Evolutionary conservation across 2,888 invertebrate species (phyloP), one percentile per base, ranked within the genome.

Genomic region (Craniophora ligustri): DNA sequence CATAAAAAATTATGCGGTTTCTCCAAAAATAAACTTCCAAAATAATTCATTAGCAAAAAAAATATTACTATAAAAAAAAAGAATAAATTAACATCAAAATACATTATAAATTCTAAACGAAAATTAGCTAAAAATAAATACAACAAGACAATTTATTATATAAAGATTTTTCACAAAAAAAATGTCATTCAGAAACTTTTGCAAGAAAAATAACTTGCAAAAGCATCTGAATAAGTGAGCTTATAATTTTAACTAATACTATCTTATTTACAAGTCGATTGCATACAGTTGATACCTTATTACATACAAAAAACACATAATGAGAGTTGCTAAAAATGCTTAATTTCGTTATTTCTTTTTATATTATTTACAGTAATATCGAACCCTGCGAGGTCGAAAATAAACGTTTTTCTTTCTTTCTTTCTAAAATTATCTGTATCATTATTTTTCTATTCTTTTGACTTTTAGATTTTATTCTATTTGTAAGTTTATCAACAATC

Each of bases 221-320:
- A 64, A 72, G 50, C 38, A 49, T 26, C 50, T 38, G 64, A 67
- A 72, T 40, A 72, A 64, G 60, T 59, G 13, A 39, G 15, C 14
- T 67, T 53, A 23, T n/a, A n/a, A n/a, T 1, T 31, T 41, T 32
- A 42, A 28, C 15, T 41, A 38, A 39, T 6, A 54, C 26, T 65
- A 38, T 23, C 23, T 15, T 36, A 71, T 72, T 60, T 72, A 73
- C 74, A 75, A 23, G 3, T 38, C 44, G 11, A 51, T 35, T 51
- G 23, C 30, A 44, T 61, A 42, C 54, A 38, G 0, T 66, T 66
- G 51, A 40, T 41, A 61, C n/a, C n/a, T n/a, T n/a, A n/a, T n/a
- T n/a, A n/a, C n/a, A n/a, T n/a, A n/a, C n/a, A n/a, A n/a, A n/a
- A n/a, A n/a, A n/a, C n/a, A n/a, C n/a, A n/a, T n/a, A n/a, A n/a